Evolutionary conservation across 2,797 vertebrate genomes (phyloP), one percentile per base, ranked within the genome.

Genomic region (Orestias chungarensis): DNA sequence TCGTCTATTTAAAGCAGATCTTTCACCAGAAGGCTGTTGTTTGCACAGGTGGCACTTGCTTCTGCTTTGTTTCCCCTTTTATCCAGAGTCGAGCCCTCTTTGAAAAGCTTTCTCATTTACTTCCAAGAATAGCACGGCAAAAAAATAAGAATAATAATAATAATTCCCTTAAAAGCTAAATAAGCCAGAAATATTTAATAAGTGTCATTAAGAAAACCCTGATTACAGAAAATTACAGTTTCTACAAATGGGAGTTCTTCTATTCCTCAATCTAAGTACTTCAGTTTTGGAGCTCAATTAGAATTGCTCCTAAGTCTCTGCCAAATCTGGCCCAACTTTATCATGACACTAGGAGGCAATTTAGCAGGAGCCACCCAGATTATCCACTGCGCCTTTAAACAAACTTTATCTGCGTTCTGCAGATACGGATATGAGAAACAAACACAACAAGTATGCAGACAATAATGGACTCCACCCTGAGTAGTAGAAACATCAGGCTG

Each of bases 31-130:
- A 77, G 64, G 68, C 75, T 69, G 79, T 83, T 94, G 91, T 95
- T 94, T 94, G 90, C 87, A 93, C 93, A 94, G 93, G 93, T 94
- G 92, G 88, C 88, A 89, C 68, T 78, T 84, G 89, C 89, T 81
- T 75, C 87, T 85, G 88, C 78, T 81, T 90, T 84, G 81, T 92
- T 92, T 91, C 90, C 61, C 80, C 80, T 93, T 68, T 93, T 93
- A 89, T 93, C 82, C 78, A 83, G 75, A 87, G 83, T 87, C 75
- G 82, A 87, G 82, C 84, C 81, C 79, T 84, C 83, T 55, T n/a
- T 68, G 43, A 83, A 79, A 89, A 78, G 68, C 61, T 3, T 50
- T 88, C 80, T 90, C 82, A 89, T 93, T 91, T 83, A 72, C 81
- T 89, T 92, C 91, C 89, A 92, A 92, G 84, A 88, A 87, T 71